phyloP scores from a whole-genome alignment of 2,797 vertebrate species.

The Neostethus bicornis region DNA sequence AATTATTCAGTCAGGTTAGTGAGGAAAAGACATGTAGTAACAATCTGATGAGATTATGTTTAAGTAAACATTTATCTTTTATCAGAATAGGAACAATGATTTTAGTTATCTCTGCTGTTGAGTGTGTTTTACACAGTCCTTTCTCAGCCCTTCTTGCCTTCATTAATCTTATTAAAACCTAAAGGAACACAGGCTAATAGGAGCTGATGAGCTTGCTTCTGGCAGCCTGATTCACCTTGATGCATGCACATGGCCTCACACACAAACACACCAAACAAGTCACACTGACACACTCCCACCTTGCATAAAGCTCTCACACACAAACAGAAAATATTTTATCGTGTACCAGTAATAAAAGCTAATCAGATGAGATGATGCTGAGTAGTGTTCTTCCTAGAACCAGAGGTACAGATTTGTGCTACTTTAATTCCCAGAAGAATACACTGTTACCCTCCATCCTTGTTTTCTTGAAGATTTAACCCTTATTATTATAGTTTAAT shows the following conservation, averaged over 20 bases:
- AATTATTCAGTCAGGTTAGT: too few relatives aligned
- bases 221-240: constrained; percentile 47
- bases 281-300: constrained; percentile 18
- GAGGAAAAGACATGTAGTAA: background rate
- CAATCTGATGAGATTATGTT: background rate
- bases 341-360: constrained; percentile 10
- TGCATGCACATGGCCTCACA: constrained; percentile 15
- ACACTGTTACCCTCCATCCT: background rate
- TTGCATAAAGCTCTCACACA: background rate
- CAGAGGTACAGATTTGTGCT: constrained; percentile 1
- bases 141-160: constrained; percentile 49
- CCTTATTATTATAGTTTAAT: background rate
- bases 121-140: constrained; percentile 39
- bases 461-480: background rate
- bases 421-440: background rate
- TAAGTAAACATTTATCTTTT: background rate
- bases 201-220: constrained; percentile 68
- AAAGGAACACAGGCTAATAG: constrained; percentile 65
- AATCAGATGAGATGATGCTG: background rate
- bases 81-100: background rate
- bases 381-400: background rate
- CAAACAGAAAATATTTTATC: constrained; percentile 7
- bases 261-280: constrained; percentile 23
- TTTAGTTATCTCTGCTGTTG: constrained; percentile 25
- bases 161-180: constrained; percentile 74